Conservation (phyloP, 1,140 invertebrate genomes). For the Lucilia cuprina region DNA sequence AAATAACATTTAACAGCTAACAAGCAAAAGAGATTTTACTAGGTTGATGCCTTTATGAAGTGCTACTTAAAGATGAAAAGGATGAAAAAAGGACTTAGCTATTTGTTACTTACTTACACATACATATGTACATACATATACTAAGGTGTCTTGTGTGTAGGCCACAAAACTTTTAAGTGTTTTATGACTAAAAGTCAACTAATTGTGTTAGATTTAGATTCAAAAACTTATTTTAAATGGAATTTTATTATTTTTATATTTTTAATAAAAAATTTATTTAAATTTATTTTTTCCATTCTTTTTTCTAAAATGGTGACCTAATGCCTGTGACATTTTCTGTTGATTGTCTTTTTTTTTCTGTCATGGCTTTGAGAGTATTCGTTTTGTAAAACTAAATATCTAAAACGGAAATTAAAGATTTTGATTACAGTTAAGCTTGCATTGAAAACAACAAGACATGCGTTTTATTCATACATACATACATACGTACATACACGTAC, state of each 20-base stretch:
- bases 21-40: not conserved
- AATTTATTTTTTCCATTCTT: not conserved
- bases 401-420: conserved; percentile 30
- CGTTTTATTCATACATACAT: not conserved
- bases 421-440: conserved; percentile 12
- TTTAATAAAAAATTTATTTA: no score
- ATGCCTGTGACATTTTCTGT: not conserved
- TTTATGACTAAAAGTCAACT: not conserved
- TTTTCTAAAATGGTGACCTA: not conserved
- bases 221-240: no score
- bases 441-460: not conserved
- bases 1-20: not conserved
- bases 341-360: no score
- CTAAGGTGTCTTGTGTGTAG: not conserved
- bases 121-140: not conserved
- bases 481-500: no score
- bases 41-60: not conserved
- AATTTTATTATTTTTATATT: no score
- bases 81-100: not conserved
- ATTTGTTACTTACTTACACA: not conserved
- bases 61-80: not conserved
- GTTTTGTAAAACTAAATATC: not conserved
- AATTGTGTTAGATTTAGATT: not conserved
- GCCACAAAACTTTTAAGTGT: conserved; percentile 29
- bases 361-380: not conserved